A percentile compares a stretch with the other conserved stretches of the same genome.
These are phyloP conservation scores for Diachasma alloeum DNA, from an alignment of 1,140 invertebrate species.

Conservation along the genomic window DNA sequence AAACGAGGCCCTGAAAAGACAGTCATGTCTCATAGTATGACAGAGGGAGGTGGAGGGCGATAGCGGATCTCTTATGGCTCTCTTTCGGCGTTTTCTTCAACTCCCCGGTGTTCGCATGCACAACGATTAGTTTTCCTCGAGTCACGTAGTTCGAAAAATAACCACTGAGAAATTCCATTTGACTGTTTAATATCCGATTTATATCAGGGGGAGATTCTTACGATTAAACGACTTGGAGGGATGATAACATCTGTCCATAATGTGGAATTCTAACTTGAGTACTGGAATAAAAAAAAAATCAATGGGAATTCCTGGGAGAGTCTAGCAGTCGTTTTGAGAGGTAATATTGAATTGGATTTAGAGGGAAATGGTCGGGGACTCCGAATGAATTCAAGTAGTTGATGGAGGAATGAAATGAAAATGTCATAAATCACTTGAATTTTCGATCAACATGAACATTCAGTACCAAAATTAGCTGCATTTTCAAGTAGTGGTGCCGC, in stretches of 20 bases:
- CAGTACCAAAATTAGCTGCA: no score
- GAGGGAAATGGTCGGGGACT: no score
- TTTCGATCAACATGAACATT: no score
- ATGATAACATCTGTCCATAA: not conserved
- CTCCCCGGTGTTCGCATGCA: not conserved
- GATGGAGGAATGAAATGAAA: no score
- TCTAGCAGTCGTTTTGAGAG: no score
- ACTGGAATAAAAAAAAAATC: no score
- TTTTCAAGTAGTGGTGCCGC: no score
- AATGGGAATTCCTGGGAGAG: no score
- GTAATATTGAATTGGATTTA: no score
- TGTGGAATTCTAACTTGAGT: no score
- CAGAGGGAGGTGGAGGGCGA: slow-evolving; percentile 21
- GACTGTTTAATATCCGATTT: not conserved
- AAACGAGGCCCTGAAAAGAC: not conserved
- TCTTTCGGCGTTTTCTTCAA: slow-evolving; percentile 19
- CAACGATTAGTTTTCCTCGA: slow-evolving; percentile 8
- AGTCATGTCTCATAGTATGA: slow-evolving; percentile 19
- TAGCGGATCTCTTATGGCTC: slow-evolving; percentile 28
- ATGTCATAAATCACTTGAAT: no score
- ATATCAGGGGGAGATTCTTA: not conserved
- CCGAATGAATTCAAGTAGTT: no score
- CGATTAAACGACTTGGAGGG: not conserved
- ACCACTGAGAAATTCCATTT: not conserved
- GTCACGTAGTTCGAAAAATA: not conserved